phyloP scores from a whole-genome alignment of 2,113 vertebrate genomes.

The Cyprinus carpio region DNA sequence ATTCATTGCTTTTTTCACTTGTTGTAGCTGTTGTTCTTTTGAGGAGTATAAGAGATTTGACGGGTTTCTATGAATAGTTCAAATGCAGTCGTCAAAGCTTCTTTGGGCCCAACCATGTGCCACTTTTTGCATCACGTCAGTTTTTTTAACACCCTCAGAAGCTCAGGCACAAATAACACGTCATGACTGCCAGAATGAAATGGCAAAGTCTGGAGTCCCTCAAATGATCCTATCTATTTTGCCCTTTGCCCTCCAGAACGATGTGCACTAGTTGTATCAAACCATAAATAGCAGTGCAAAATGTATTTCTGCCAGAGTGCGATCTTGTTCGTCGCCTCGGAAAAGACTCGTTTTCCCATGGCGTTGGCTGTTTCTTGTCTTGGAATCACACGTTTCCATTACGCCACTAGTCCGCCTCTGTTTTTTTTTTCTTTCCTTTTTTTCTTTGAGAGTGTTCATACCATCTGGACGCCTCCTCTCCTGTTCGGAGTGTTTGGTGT shows the following conservation, averaged over 20 bases:
- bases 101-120: background rate
- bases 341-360: background rate
- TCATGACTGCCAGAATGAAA: background rate
- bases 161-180: conserved; percentile 9
- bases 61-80: background rate
- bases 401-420: conserved; percentile 6
- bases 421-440: background rate
- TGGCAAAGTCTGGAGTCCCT: background rate
- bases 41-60: too few relatives aligned
- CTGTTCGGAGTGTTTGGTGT: conserved; percentile 76
- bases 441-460: conserved; percentile 20
- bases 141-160: background rate
- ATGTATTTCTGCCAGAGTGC: background rate
- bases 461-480: conserved; percentile 69
- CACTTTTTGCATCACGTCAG: background rate
- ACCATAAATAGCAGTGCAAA: conserved; percentile 11
- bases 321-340: conserved; percentile 1
- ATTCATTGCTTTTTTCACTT: background rate
- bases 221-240: background rate
- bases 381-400: conserved; percentile 39
- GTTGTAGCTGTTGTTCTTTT: background rate
- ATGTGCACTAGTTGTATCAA: background rate
- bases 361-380: conserved; percentile 29
- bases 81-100: background rate
- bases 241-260: background rate